Conservation (phyloP, 2,113 vertebrate genomes). For the Tragulus kanchil region DNA sequence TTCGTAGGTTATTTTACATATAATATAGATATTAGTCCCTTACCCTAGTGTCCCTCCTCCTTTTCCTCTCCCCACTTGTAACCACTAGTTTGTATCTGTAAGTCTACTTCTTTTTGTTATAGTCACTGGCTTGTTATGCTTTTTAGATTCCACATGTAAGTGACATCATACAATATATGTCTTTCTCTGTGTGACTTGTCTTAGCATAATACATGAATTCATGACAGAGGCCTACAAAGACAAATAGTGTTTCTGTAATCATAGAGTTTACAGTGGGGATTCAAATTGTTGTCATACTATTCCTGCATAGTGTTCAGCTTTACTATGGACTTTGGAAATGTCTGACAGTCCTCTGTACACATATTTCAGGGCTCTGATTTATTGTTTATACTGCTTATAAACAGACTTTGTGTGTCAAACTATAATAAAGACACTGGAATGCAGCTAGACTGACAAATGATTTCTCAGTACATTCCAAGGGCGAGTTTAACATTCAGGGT, state of each 20-base stretch:
- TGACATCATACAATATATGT: neutral
- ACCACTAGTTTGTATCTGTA: neutral
- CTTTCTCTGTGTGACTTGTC: neutral
- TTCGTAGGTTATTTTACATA: neutral
- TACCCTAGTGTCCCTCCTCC: neutral
- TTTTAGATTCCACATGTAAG: neutral
- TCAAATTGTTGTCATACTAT: neutral
- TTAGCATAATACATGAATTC: neutral
- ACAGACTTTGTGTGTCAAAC: conserved; percentile 73
- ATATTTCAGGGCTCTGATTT: conserved; percentile 84
- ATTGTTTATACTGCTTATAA: conserved; percentile 84
- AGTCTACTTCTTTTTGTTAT: neutral
- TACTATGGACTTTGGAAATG: conserved; percentile 75
- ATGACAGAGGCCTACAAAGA: neutral
- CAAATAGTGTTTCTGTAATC: neutral
- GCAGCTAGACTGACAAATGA: conserved; percentile 76
- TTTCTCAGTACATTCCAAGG: conserved; percentile 74
- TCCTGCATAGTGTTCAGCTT: neutral
- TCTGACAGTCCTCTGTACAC: conserved; percentile 80
- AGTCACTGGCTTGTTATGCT: neutral
- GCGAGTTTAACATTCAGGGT: conserved; percentile 80
- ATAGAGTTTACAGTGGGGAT: neutral
- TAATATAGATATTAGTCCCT: neutral
- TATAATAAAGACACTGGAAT: conserved; percentile 79
- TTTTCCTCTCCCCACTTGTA: neutral